Conservation (phyloP, 2,888 invertebrate species). For the Machimus rusticus region DNA sequence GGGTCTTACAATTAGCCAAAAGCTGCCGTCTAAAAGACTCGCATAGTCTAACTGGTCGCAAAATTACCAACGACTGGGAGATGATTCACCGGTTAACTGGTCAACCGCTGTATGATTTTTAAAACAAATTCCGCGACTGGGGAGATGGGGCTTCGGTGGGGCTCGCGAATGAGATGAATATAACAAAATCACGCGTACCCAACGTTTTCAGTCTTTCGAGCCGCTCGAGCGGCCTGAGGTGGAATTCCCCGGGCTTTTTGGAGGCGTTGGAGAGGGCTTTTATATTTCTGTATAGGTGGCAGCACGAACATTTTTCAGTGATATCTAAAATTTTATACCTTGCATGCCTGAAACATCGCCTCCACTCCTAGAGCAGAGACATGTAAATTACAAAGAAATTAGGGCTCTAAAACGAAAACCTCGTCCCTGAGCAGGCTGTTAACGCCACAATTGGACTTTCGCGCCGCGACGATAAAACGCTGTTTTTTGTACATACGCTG, state of each 20-base stretch:
- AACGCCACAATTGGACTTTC: not conserved
- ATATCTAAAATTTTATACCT: not conserved
- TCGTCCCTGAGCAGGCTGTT: not conserved
- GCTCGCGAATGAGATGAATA: not conserved
- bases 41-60: not conserved
- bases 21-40: not conserved
- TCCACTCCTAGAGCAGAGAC: not conserved
- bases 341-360: not conserved
- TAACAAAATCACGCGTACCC: not conserved
- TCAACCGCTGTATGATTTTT: constrained; percentile 6
- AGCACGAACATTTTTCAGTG: not conserved
- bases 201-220: not conserved
- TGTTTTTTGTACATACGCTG: not conserved
- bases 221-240: not conserved
- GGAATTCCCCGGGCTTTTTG: not conserved
- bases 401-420: not conserved
- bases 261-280: not conserved
- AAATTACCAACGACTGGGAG: not conserved
- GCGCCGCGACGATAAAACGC: not conserved
- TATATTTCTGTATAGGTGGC: not conserved
- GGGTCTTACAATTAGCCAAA: not conserved
- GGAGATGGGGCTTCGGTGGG: not conserved
- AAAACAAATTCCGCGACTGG: not conserved
- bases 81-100: constrained; percentile 16
- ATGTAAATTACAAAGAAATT: not conserved